Evolutionary conservation across 2,797 vertebrate species (phyloP), one percentile per base, ranked within the genome.

Genomic region (Gastrophryne carolinensis): DNA sequence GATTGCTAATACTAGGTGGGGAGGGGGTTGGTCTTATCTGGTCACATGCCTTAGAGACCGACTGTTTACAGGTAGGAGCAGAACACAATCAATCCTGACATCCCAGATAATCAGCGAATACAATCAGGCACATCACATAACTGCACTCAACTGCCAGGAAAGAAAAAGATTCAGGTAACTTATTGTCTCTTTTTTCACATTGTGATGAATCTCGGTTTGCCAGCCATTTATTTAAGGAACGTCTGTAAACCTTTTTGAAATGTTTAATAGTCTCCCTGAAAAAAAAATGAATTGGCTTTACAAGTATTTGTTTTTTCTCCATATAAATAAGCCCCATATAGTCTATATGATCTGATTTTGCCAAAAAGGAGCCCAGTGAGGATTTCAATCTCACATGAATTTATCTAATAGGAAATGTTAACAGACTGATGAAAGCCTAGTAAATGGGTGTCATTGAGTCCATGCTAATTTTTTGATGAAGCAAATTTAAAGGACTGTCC

Each of bases 31-130:
- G 32, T 10, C 32, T 24, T 19, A 0, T 30, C 13, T n/a, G 32
- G 37, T 73, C 58, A 73, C 47, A 39, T 73, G 57, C 44, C 70
- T 54, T 73, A 19, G 70, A 37, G 39, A 73, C 70, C 24, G 26
- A 63, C 11, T 73, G 70, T 73, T 73, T 61, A 30, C 47, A 73
- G 68, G 47, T 53, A 26, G 24, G 27, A 47, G 21, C 32, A 39
- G 11, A 47, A 50, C 39, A 53, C 70, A 73, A 53, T 7, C 29
- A 61, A 17, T 19, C 3, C 57, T 47, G 35, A 15, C 19, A 23
- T 5, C 23, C 21, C 7, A 19, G 30, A 41, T 11, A 17, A 30
- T 17, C 1, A 53, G 15, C 2, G 21, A 24, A 52, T 6, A 54
- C 15, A 30, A 17, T 15, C 3, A 29, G 23, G 19, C 30, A 52